Base-by-base conservation (phyloP, 2,888 invertebrate genomes). In the Stenodera caucasica region DNA sequence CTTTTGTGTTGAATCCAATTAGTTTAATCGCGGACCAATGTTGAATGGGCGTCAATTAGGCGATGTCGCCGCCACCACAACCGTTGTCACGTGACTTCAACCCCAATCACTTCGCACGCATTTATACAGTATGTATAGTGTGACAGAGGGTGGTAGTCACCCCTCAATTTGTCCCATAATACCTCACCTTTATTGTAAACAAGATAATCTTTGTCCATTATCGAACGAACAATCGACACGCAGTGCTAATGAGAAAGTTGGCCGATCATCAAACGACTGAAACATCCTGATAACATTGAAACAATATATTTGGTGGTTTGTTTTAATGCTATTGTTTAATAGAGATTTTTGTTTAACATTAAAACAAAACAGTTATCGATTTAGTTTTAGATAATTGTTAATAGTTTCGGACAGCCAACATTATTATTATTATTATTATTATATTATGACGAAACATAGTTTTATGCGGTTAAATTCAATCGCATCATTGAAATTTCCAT, bases 11-110 rank as follows among this genome's bases (percentile, higher is more conserved):
- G 76, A 70, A 77, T 77, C 76, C 78, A 78, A 78, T 78, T 78
- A 78, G 76, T 70, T 78, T 78, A 78, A 78, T 78, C 77, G 77
- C 73, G 71, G 74, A 72, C 75, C 75, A 74, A 74, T 76, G 73
- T 68, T 78, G 77, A 78, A 78, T 78, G 71, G n/a, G 77, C 76
- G 74, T 76, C 78, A 78, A 78, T 78, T 78, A 78, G 77, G 72
- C 71, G 72, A 68, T 45, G 45, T 21, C 71, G 67, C 70, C 63
- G 70, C 72, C 70, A 67, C 72, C 3, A 23, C 45, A 1, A 11
- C 60, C 65, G 55, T 37, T 30, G 60, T 67, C 69, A 70, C 69
- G 73, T 72, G 72, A 70, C 69, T 61, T 58, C 57, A 49, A 29
- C 53, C 58, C 56, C 8, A 52, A 52, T 59, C 57, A 32, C 49